Base-by-base conservation (phyloP, 2,113 vertebrate species). In the Motacilla alba region DNA sequence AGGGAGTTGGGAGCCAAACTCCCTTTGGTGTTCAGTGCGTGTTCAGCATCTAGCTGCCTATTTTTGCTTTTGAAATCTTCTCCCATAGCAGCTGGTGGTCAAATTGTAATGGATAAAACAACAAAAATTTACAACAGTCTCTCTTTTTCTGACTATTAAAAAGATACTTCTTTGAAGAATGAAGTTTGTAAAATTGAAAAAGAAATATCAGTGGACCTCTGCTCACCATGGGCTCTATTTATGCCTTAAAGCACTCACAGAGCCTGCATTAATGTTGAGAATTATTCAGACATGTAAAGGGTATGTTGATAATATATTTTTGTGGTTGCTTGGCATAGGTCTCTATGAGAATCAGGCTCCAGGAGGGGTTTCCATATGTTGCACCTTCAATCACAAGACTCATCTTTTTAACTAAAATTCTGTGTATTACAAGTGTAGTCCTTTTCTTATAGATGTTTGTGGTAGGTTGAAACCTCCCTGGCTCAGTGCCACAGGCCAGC, bases 41-140 rank as follows among this genome's bases (percentile, higher is more conserved):
- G 55, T 88, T 95, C 59, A 84, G 41, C 81, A 94, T 85, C 89
- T 44, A 83, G n/a, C 72, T 90, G 79, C 17, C 44, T 79, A 49
- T 81, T 90, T 94, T 56, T 90, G 19, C 72, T 92, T 96, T 86
- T 80, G 72, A 96, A 94, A 75, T 83, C 56, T 81, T 90, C 43
- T 55, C 17, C 47, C 1, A 2, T 44, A 83, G n/a, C 63, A 74
- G 53, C 41, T 93, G 93, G 52, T 80, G 79, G 33, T 93, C 1
- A 2, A 93, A 94, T 30, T 55, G 39, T 88, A 95, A 86, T 59
- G 35, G 72, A 59, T 80, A 96, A 95, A 81, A 35, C 56, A 41
- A 63, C 28, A n/a, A 83, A 89, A 87, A 73, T 20, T 13, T 39
- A 44, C 52, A 84, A 46, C 0, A 6, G n/a, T 52, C 59, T 89